Evolutionary conservation across 2,888 invertebrate genomes (phyloP).

Genomic region (Philaethria dido): DNA sequence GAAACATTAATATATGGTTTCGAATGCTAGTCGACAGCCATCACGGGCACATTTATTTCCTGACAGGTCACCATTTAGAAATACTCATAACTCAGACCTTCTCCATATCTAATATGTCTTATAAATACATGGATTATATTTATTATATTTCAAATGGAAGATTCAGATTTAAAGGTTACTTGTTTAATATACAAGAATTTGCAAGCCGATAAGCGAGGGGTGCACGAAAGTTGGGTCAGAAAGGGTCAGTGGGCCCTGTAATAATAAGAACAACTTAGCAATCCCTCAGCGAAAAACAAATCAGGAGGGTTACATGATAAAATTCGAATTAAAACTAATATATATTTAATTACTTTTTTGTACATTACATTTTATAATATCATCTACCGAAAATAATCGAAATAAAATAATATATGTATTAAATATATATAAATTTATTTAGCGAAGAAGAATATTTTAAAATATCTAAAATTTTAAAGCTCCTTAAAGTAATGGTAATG

Average conservation of each 20-base stretch:
- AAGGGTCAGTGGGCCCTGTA: conserved; percentile 70
- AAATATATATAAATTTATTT: too few species aligned
- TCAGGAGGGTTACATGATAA: conserved; percentile 44
- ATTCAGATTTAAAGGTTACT: conserved; percentile 31
- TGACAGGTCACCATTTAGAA: conserved; percentile 54
- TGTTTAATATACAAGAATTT: conserved; percentile 33
- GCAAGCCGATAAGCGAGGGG: conserved; percentile 51
- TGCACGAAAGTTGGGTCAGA: conserved; percentile 55
- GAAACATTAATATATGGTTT: conserved; percentile 72
- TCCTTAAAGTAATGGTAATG: not conserved
- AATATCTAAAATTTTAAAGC: not conserved
- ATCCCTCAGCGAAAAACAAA: conserved; percentile 51
- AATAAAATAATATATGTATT: not conserved
- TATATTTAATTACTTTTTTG: not conserved
- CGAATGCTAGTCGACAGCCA: conserved; percentile 75
- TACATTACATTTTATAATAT: not conserved
- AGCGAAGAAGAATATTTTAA: not conserved
- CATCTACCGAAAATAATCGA: not conserved
- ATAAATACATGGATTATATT: conserved; percentile 26
- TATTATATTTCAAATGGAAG: conserved; percentile 29
- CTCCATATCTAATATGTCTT: conserved; percentile 13
- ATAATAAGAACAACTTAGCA: conserved; percentile 55
- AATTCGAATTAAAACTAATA: conserved; percentile 35
- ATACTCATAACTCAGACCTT: not conserved
- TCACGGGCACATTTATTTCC: conserved; percentile 68